Percentiles rank a stretch among this genome's conserved stretches.
These are phyloP conservation scores for Homarus americanus DNA, from an alignment of 1,140 invertebrate species.

Conservation along the genomic window DNA sequence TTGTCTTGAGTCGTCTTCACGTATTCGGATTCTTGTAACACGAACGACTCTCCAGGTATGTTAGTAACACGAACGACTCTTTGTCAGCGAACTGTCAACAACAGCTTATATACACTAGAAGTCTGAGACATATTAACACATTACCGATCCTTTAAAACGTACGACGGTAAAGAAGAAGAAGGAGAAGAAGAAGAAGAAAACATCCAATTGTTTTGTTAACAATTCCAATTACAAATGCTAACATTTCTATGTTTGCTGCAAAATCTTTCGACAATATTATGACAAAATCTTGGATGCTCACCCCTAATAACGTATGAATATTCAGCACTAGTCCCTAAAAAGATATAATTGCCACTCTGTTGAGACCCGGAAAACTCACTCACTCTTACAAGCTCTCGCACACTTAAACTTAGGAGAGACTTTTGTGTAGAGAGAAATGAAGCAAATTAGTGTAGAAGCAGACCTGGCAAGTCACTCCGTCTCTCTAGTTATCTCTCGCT, in stretches of 20 bases:
- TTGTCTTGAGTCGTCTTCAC: too few species aligned
- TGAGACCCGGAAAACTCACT: constrained; percentile 45
- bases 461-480: background rate
- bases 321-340: constrained; percentile 60
- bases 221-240: constrained; percentile 66
- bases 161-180: too few species aligned
- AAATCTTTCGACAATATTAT: constrained; percentile 60
- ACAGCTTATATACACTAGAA: too few species aligned
- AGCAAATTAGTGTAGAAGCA: constrained; percentile 60
- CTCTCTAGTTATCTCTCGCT: background rate
- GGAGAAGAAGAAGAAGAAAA: background rate
- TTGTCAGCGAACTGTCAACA: too few species aligned
- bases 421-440: constrained; percentile 63
- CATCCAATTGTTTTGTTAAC: constrained; percentile 54
- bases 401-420: constrained; percentile 69
- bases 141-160: too few species aligned
- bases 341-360: constrained; percentile 72
- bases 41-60: too few species aligned
- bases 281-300: constrained; percentile 63
- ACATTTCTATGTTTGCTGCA: constrained; percentile 61
- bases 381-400: constrained; percentile 56
- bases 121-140: constrained; percentile 37
- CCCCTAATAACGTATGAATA: constrained; percentile 71
- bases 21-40: too few species aligned
- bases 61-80: too few species aligned